Conservation (phyloP, 2,797 vertebrate species). For the Gymnoscopelus microlampas region DNA sequence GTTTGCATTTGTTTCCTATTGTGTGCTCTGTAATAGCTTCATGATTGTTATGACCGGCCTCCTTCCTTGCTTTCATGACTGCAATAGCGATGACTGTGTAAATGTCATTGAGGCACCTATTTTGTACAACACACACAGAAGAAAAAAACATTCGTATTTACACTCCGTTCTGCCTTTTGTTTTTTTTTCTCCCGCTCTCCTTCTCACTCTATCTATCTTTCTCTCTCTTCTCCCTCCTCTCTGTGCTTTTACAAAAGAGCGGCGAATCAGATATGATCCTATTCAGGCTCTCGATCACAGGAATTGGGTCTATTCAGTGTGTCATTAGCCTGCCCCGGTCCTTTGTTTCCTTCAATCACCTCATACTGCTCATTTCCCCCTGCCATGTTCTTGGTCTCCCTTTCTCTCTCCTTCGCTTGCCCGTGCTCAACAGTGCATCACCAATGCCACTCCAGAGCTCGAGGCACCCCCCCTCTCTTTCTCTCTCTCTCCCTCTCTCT, state of each 20-base stretch:
- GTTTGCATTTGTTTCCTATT: too few relatives aligned
- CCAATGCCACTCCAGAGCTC: too few relatives aligned
- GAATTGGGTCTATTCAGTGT: conserved; percentile 50
- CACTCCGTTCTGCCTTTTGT: conserved; percentile 6
- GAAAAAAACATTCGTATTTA: not conserved
- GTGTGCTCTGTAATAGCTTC: too few relatives aligned
- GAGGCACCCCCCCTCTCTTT: not conserved
- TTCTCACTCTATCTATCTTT: too few relatives aligned
- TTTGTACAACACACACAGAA: too few relatives aligned
- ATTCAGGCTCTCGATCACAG: conserved; percentile 59
- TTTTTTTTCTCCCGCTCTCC: not conserved
- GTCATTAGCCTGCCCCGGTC: conserved; percentile 49
- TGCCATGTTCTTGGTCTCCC: too few relatives aligned
- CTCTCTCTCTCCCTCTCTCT: not conserved
- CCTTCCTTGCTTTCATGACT: too few relatives aligned
- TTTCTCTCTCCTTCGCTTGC: too few relatives aligned
- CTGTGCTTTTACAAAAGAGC: conserved; percentile 43
- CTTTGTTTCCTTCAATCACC: conserved; percentile 47
- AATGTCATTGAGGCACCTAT: too few relatives aligned
- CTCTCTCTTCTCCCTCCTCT: not conserved
- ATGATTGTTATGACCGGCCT: too few relatives aligned
- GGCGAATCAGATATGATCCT: conserved; percentile 64
- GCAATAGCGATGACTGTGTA: too few relatives aligned
- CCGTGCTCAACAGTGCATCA: too few relatives aligned
- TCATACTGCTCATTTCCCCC: conserved; percentile 37